Percentiles rank a stretch among this genome's conserved stretches.
phyloP scores from a whole-genome alignment of 2,888 invertebrate genomes.

The Patella depressa region DNA sequence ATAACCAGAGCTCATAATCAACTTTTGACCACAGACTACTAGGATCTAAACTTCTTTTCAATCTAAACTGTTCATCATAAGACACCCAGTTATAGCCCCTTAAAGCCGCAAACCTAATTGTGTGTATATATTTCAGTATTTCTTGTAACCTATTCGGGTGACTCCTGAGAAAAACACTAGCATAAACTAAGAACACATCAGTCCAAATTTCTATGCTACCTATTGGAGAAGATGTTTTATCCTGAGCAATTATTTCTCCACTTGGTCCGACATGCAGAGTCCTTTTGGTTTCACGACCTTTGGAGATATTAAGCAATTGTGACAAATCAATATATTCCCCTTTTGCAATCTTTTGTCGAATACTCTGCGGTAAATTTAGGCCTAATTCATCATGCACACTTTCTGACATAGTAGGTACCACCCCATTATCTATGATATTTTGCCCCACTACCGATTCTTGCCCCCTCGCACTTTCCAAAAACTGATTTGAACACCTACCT shows the following conservation, averaged over 20 bases:
- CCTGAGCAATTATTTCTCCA: background rate
- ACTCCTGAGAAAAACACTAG: background rate
- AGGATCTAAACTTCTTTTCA: conserved; percentile 8
- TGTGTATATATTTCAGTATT: conserved; percentile 1
- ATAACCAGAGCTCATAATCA: background rate
- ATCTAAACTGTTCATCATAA: conserved; percentile 7
- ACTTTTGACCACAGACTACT: background rate
- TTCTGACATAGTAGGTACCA: no score
- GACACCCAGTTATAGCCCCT: background rate
- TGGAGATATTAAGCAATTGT: background rate
- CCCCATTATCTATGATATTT: no score
- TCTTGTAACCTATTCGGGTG: background rate
- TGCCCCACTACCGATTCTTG: no score
- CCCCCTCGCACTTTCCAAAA: no score
- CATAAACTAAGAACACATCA: background rate
- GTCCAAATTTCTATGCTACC: background rate
- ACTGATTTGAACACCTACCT: no score
- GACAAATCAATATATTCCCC: background rate
- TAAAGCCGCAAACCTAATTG: background rate
- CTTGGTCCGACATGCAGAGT: background rate
- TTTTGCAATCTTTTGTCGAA: background rate
- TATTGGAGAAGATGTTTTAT: background rate
- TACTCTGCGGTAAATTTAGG: background rate
- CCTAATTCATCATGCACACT: background rate
- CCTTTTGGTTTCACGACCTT: background rate